Base-by-base conservation (phyloP, 2,888 invertebrate species). In the Sepiola atlantica region DNA sequence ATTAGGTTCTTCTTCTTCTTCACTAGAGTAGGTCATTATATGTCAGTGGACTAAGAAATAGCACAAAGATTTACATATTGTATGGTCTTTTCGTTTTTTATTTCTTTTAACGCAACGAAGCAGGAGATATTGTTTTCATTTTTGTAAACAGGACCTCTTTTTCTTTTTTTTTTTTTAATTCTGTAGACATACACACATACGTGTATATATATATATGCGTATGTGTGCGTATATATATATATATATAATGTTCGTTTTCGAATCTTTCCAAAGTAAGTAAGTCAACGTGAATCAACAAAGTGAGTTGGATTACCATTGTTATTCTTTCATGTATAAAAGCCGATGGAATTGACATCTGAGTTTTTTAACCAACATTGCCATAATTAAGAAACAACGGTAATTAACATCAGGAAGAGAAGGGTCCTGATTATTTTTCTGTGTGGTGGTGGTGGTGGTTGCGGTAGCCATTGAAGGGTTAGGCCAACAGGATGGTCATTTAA, bases 21-120 rank as follows among this genome's bases (percentile, higher is more conserved):
- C 45, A 45, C 45, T 45, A 45, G 45, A n/a, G n/a, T n/a, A n/a
- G 77, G 77, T n/a, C 77, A 77, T 77, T 45, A 61, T 61, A n/a
- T 77, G 77, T 77, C 77, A 77, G 32, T 77, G 77, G 77, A 77
- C 77, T 77, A 77, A 77, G n/a, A 77, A 77, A 77, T 32, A 77
- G 77, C n/a, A 77, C 77, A 77, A 77, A 77, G n/a, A n/a, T 77
- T n/a, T 77, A 77, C 77, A 77, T 77, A n/a, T 77, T 77, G 77
- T n/a, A 77, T 77, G 77, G 77, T 77, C 77, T n/a, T 14, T 77
- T 77, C 77, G 77, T 77, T 77, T n/a, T n/a, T n/a, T 10, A 14
- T 77, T 77, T n/a, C n/a, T 77, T 45, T 45, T 8, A 45, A 45
- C 8, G 45, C 4, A 77, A 77, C 77, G 77, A 77, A 77, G 77